These are phyloP conservation scores for Agonopterix arenella DNA, from an alignment of 2,888 invertebrate species.

Conservation along the genomic window DNA sequence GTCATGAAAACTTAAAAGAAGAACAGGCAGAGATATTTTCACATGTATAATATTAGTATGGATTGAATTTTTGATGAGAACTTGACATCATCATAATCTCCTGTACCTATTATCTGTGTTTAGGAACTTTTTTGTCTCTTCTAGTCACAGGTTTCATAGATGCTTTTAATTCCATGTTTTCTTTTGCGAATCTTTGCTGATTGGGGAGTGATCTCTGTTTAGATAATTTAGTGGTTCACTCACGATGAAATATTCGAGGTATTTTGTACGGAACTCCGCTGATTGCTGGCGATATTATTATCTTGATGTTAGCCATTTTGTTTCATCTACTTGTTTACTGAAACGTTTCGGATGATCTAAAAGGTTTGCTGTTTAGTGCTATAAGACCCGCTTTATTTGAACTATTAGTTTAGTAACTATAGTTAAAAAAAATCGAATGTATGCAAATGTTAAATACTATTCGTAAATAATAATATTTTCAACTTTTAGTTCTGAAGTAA, in stretches of 20 bases:
- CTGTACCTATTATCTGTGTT: not conserved
- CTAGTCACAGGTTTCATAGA: not conserved
- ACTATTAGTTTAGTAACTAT: no score
- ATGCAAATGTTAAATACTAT: no score
- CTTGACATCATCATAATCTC: not conserved
- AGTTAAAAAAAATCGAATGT: no score
- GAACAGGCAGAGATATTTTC: no score
- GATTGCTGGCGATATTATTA: slow-evolving; percentile 55
- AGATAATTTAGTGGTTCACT: slow-evolving; percentile 70
- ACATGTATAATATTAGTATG: no score
- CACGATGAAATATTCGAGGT: slow-evolving; percentile 57
- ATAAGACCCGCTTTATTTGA: no score
- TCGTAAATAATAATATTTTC: no score
- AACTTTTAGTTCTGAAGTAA: no score
- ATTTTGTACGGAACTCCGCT: slow-evolving; percentile 30
- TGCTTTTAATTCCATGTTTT: not conserved
- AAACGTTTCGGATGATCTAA: not conserved
- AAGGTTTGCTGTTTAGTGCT: no score
- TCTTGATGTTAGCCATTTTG: slow-evolving; percentile 48
- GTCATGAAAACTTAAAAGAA: no score
- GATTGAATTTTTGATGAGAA: no score
- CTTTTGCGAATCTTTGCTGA: slow-evolving; percentile 29
- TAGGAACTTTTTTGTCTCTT: not conserved
- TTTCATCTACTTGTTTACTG: slow-evolving; percentile 26
- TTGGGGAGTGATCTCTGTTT: slow-evolving; percentile 69